A percentile compares a stretch with the other conserved stretches of the same genome.
Conservation (phyloP, 1,140 invertebrate species). For the Planococcus citri region DNA sequence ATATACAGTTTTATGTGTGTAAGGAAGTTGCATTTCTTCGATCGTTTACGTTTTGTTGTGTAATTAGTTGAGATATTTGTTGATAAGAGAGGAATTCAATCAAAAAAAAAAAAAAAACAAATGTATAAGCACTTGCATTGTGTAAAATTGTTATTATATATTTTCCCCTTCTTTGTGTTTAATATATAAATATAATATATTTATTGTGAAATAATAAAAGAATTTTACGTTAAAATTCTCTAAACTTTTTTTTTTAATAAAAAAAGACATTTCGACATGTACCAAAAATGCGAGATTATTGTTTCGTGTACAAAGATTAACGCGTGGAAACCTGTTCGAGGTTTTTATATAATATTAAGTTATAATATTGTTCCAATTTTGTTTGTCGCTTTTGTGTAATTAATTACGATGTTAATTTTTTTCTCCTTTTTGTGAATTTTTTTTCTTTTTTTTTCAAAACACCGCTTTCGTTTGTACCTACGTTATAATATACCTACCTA, state of each 20-base stretch:
- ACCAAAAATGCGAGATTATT: neutral
- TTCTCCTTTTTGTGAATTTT: neutral
- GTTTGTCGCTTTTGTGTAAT: neutral
- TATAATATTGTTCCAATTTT: neutral
- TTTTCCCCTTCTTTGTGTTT: neutral
- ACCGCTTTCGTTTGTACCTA: neutral
- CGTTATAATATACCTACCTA: too few species aligned
- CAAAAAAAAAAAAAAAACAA: neutral
- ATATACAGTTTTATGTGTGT: too few species aligned
- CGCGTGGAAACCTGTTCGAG: neutral
- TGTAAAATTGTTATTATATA: neutral
- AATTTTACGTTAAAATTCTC: slow-evolving; percentile 8
- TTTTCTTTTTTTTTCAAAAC: neutral
- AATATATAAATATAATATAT: too few species aligned
- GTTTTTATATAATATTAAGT: neutral
- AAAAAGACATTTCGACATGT: neutral
- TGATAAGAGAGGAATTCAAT: too few species aligned
- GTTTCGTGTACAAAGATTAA: neutral
- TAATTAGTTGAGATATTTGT: too few species aligned
- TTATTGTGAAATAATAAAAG: slow-evolving; percentile 3
- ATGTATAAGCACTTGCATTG: neutral
- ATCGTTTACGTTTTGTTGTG: too few species aligned
- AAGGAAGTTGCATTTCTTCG: too few species aligned
- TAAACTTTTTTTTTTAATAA: neutral
- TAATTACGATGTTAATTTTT: neutral